Evolutionary conservation across 53 echinoderm and acorn worm genomes (phyloP), one percentile per base, ranked within the genome.

Genomic region (Echinarachnius parma): DNA sequence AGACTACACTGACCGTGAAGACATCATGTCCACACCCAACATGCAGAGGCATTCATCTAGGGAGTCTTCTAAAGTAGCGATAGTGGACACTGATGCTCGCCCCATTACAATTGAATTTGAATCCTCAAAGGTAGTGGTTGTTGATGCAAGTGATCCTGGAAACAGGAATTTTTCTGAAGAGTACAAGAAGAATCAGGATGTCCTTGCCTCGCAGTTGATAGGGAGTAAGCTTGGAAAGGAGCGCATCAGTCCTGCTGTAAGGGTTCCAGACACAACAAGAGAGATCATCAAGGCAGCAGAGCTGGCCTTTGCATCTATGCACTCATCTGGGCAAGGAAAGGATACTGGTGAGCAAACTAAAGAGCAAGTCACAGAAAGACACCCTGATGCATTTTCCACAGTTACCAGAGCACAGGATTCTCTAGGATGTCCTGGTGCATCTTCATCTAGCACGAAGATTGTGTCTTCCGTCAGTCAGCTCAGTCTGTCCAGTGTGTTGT

Each of bases 401-500:
- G 42, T 9, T n/a, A 45, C 65, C 23, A 30, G 18, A 31, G 68
- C 32, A 10, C 28, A 33, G 48, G 2, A 4, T n/a, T 44, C 4
- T 4, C 27, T 5, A 9, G 31, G 2, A 29, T 13, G 13, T 39
- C 39, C 39, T 9, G n/a, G 7, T 9, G 42, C 42, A 39, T 7
- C 7, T 9, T 9, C 50, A 9, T 14, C 11, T 14, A 19, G 19
- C 13, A 31, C 20, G 16, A 9, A 9, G 2, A 26, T 85, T 58
- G 37, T 26, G 36, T 42, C 34, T 21, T 87, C 91, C 9, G 45
- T 64, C 7, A 98, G 98, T 46, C 80, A 87, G 35, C 62, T 80
- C 31, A 92, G 92, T 48, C 58, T 98, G 18, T 92, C 92, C 1
- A 98, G 98, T 66, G 72, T 98, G 21, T 52, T 98, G 36, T 98